Base-by-base conservation (phyloP, 1,140 invertebrate species). In the Lamellibrachia luymesi region DNA sequence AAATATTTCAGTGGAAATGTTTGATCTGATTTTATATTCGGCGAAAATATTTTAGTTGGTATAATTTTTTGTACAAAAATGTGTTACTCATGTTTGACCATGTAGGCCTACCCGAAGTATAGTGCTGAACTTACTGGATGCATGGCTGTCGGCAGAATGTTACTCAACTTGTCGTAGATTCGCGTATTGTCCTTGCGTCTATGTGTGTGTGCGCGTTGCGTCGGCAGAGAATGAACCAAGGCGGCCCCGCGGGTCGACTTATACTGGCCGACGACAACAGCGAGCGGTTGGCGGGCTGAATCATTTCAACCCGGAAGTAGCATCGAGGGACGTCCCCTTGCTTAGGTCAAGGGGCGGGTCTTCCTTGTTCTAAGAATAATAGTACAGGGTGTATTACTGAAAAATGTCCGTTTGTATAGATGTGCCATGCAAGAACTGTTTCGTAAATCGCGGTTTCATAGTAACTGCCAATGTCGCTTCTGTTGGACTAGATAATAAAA, bases 111-210 rank as follows among this genome's bases (percentile, higher is more conserved):
- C 38, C 38, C 38, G 38, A 25, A 50, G 91, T 51, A 50, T 91
- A 50, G 4, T 91, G 51, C 22, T 4, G 38, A 90, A 93, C 25
- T 92, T 94, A 80, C 91, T 94, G 13, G 93, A 94, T 92, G 94
- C 94, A 2, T 94, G 93, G 22, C 92, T 90, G 38, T 92, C 94
- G 25, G 94, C 94, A 4, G 90, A 27, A 4, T 92, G 94, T 64
- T 25, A 95, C 27, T 92, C 94, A 93, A 94, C 94, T 91, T 92
- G 90, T 89, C n/a, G 49, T 10, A 93, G 25, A 25, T n/a, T 22
- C 50, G 25, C 56, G 52, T 93, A 80, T 52, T 27, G 93, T 50
- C 52, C 10, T 50, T 17, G 4, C 52, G 50, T 49, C 49, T 50
- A 51, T 89, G 17, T n/a, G 13, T 93, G 90, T 89, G 90, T 25